Evolutionary conservation across 2,113 vertebrate genomes (phyloP).

Genomic region (Syrrhaptes paradoxus): DNA sequence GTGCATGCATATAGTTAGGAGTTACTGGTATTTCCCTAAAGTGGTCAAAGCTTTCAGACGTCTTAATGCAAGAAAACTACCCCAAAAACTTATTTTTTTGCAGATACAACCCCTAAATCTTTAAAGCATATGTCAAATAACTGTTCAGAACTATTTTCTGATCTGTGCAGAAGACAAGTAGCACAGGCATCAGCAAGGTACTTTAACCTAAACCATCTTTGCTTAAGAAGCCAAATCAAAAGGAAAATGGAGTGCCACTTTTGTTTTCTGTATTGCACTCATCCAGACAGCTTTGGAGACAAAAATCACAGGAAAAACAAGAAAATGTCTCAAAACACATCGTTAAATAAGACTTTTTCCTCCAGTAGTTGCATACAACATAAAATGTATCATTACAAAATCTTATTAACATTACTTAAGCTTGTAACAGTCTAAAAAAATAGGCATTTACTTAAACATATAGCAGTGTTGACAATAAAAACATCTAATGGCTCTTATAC

Average conservation of each 20-base stretch:
- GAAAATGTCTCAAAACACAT: neutral
- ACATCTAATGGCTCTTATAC: neutral
- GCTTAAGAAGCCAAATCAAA: neutral
- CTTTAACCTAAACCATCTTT: neutral
- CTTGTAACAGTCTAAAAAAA: neutral
- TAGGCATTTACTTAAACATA: neutral
- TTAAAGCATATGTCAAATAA: neutral
- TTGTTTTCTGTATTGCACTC: neutral
- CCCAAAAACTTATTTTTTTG: neutral
- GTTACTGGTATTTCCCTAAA: neutral
- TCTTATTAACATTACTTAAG: neutral
- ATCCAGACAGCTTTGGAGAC: neutral
- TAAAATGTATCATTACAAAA: neutral
- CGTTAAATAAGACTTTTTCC: neutral
- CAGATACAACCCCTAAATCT: neutral
- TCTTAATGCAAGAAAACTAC: neutral
- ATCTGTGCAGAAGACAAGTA: neutral
- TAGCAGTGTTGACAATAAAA: neutral
- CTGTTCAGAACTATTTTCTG: neutral
- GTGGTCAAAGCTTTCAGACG: conserved; percentile 5
- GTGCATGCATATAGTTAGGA: neutral
- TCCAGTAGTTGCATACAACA: neutral
- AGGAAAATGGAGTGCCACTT: neutral
- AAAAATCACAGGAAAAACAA: neutral
- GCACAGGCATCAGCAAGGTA: neutral